phyloP scores from a whole-genome alignment of 2,888 invertebrate genomes.

The Mimachlamys varia region DNA sequence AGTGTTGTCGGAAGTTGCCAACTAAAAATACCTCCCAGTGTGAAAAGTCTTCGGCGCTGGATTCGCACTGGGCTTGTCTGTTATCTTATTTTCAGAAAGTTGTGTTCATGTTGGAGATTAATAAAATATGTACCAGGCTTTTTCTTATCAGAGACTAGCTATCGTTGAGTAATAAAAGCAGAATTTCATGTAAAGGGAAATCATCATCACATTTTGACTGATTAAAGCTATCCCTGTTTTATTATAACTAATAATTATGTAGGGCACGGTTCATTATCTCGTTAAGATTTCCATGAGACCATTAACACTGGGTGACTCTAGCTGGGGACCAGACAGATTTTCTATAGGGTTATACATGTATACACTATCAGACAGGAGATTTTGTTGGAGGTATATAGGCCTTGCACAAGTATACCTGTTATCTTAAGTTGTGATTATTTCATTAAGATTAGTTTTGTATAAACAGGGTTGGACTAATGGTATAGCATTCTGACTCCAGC shows the following conservation, averaged over 20 bases:
- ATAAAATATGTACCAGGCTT: conserved; percentile 6
- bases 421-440: not conserved
- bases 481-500: not conserved
- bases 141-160: not conserved
- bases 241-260: conserved; percentile 4
- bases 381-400: not conserved
- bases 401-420: not conserved
- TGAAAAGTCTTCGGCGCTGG: not conserved
- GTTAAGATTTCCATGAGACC: not conserved
- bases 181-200: conserved; percentile 17
- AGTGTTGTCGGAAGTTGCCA: not conserved
- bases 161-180: conserved; percentile 25
- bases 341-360: not conserved
- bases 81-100: not conserved
- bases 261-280: conserved; percentile 22
- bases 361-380: not conserved
- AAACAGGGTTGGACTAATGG: not conserved
- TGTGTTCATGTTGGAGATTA: not conserved
- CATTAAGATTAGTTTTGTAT: conserved; percentile 3
- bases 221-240: conserved; percentile 1
- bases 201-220: conserved; percentile 33
- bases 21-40: not conserved
- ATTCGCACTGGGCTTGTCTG: not conserved
- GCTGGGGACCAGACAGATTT: not conserved
- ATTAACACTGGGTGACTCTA: conserved; percentile 13